Evolutionary conservation across 2,888 invertebrate species (phyloP).

Genomic region (Troilus luridus): DNA sequence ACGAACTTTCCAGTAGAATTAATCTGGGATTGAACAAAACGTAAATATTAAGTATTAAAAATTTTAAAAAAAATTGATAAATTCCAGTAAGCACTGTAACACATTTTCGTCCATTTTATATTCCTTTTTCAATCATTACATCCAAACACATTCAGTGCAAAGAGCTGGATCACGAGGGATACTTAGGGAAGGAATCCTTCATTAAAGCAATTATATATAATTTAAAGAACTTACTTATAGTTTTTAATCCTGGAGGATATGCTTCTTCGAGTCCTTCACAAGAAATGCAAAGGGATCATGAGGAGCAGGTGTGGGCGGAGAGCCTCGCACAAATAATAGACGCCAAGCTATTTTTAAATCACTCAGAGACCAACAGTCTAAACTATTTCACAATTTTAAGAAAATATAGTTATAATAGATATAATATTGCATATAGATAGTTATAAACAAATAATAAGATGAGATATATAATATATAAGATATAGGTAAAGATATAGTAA

Average conservation of each 20-base stretch:
- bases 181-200: neutral
- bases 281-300: conserved; percentile 50
- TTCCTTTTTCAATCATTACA: neutral
- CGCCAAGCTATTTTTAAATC: conserved; percentile 54
- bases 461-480: too few relatives aligned
- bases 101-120: neutral
- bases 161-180: neutral
- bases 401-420: neutral
- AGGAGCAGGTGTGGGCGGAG: conserved; percentile 45
- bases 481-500: too few relatives aligned
- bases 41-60: neutral
- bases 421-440: too few relatives aligned
- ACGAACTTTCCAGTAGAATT: neutral
- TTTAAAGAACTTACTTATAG: conserved; percentile 28
- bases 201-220: neutral
- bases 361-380: conserved; percentile 52
- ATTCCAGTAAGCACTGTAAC: neutral
- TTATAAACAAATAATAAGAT: too few relatives aligned
- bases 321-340: conserved; percentile 54
- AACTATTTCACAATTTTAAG: conserved; percentile 25
- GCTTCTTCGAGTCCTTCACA: conserved; percentile 52
- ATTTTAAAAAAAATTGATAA: neutral
- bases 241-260: conserved; percentile 2
- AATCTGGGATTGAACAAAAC: neutral
- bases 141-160: neutral